These are phyloP conservation scores for Montipora cactus DNA, from an alignment of 64 coral and sea anemone species.

Conservation along the genomic window DNA sequence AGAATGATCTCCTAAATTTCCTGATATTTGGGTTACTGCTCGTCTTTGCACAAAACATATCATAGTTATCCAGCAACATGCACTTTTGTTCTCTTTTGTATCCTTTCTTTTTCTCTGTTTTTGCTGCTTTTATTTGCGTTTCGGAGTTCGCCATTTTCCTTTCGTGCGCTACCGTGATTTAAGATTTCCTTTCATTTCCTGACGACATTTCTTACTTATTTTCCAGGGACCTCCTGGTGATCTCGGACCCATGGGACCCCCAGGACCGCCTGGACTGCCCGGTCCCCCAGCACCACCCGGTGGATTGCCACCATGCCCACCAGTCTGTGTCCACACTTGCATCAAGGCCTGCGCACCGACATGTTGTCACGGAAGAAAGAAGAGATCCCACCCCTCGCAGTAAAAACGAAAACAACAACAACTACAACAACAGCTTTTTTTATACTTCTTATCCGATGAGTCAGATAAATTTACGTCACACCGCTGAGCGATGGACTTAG, in stretches of 20 bases:
- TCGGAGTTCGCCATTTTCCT: no score
- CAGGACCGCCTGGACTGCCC: slow-evolving; percentile 82
- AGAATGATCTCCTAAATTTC: no score
- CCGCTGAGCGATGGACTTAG: slow-evolving; percentile 36
- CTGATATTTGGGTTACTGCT: not conserved
- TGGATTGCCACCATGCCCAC: slow-evolving; percentile 95
- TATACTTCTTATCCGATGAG: slow-evolving; percentile 44
- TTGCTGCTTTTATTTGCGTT: no score
- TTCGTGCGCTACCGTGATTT: not conserved
- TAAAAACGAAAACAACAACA: slow-evolving; percentile 23
- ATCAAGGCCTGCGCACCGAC: slow-evolving; percentile 95
- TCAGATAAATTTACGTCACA: slow-evolving; percentile 10
- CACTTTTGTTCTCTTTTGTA: not conserved
- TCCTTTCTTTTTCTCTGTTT: not conserved
- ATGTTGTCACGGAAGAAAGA: slow-evolving; percentile 91
- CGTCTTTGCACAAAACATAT: not conserved
- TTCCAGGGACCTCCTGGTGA: slow-evolving; percentile 92
- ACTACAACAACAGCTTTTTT: slow-evolving; percentile 29
- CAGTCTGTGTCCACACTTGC: slow-evolving; percentile 97
- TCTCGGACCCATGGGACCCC: slow-evolving; percentile 94
- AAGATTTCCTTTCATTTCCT: not conserved
- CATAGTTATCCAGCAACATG: not conserved
- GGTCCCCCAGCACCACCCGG: slow-evolving; percentile 98
- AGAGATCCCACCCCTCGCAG: slow-evolving; percentile 79
- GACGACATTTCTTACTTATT: not conserved